Percentiles rank a stretch among this genome's conserved stretches.
These are phyloP conservation scores for Microcebus ravelobensis DNA, from an alignment of 2,113 vertebrate genomes.

Conservation along the genomic window DNA sequence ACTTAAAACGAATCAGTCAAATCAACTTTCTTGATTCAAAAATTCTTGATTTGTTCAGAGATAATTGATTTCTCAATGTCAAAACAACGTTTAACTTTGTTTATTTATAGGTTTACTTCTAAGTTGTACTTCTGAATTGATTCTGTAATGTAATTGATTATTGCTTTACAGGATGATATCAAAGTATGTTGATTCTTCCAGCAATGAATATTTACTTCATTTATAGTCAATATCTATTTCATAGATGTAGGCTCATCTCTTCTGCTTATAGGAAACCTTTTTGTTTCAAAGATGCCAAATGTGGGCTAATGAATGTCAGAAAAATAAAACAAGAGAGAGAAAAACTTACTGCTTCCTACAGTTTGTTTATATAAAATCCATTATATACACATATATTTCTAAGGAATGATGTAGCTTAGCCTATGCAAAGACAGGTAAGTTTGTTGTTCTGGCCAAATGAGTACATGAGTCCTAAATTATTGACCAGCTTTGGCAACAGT, in stretches of 20 bases:
- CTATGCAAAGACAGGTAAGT: background rate
- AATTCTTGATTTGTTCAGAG: background rate
- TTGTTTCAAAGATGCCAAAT: background rate
- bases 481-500: background rate
- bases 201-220: background rate
- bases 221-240: background rate
- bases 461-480: background rate
- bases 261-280: background rate
- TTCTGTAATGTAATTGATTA: background rate
- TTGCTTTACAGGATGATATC: background rate
- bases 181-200: background rate
- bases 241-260: background rate
- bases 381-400: background rate
- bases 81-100: background rate
- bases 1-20: background rate
- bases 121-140: background rate
- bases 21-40: background rate
- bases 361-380: background rate
- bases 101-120: background rate
- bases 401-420: background rate
- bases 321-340: constrained; percentile 6
- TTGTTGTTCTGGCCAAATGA: background rate
- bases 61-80: constrained; percentile 24
- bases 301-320: background rate
- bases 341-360: background rate